Evolutionary conservation across 1,140 invertebrate species (phyloP).

Genomic region (Lepidostoma basale): DNA sequence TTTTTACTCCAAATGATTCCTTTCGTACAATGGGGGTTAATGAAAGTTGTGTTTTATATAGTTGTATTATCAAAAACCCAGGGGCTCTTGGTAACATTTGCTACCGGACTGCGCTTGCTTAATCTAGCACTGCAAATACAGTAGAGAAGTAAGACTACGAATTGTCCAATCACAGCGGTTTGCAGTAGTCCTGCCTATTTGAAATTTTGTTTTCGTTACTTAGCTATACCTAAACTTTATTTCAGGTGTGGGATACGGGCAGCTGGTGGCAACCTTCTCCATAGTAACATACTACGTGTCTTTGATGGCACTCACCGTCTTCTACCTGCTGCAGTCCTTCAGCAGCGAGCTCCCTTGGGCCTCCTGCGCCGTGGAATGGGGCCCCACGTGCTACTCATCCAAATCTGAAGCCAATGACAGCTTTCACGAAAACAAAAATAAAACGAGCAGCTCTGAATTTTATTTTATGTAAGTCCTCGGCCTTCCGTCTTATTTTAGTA

Average conservation of each 20-base stretch:
- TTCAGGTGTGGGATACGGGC: slow-evolving; percentile 80
- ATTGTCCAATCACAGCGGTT: too few relatives aligned
- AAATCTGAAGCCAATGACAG: slow-evolving; percentile 47
- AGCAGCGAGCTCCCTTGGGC: slow-evolving; percentile 69
- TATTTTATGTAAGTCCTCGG: slow-evolving; percentile 59
- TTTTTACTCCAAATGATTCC: too few relatives aligned
- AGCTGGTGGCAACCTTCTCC: slow-evolving; percentile 73
- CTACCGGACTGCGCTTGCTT: too few relatives aligned
- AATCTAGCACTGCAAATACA: too few relatives aligned
- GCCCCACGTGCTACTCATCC: slow-evolving; percentile 51
- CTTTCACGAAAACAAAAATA: slow-evolving; percentile 47
- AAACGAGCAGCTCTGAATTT: slow-evolving; percentile 54
- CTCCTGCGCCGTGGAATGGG: slow-evolving; percentile 67
- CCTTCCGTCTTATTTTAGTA: slow-evolving; percentile 40
- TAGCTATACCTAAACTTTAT: too few relatives aligned
- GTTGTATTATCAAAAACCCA: too few relatives aligned
- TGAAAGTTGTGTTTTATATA: too few relatives aligned
- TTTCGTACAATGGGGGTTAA: too few relatives aligned
- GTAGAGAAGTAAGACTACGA: too few relatives aligned
- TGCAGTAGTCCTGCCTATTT: too few relatives aligned
- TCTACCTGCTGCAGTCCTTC: slow-evolving; percentile 74
- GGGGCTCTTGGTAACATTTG: too few relatives aligned
- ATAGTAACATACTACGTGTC: slow-evolving; percentile 81
- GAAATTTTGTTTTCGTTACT: too few relatives aligned
- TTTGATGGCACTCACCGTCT: slow-evolving; percentile 78